Evolutionary conservation across 1,140 invertebrate genomes (phyloP).

Genomic region (Drosophila suzukii): DNA sequence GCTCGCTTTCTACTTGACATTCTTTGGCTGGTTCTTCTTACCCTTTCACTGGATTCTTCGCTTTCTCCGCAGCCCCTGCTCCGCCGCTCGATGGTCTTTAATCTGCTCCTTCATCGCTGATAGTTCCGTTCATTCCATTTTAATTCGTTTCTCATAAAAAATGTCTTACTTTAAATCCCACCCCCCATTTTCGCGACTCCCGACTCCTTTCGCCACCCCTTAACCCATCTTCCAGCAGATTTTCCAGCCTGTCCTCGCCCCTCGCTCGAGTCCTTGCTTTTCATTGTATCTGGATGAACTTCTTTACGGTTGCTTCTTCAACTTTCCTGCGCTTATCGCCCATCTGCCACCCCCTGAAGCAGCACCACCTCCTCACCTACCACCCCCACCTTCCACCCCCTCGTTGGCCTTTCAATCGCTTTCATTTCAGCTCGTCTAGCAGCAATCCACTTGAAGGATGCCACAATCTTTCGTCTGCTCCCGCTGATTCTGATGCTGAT

Average conservation of each 20-base stretch:
- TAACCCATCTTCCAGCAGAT: conserved; percentile 3
- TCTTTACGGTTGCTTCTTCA: conserved; percentile 53
- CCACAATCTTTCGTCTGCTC: too few relatives aligned
- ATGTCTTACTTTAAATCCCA: too few relatives aligned
- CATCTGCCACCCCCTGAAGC: too few relatives aligned
- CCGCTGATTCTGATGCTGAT: too few relatives aligned
- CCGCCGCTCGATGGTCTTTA: conserved; percentile 8
- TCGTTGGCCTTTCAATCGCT: too few relatives aligned
- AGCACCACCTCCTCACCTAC: too few relatives aligned
- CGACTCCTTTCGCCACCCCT: not conserved
- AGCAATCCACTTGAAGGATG: too few relatives aligned
- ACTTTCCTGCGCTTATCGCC: too few relatives aligned
- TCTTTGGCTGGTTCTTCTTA: not conserved
- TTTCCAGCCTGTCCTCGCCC: not conserved
- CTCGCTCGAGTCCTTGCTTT: conserved; percentile 7
- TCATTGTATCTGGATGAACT: conserved; percentile 43
- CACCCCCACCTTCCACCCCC: too few relatives aligned
- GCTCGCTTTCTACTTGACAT: not conserved
- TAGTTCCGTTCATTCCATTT: too few relatives aligned
- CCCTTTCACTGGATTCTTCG: not conserved
- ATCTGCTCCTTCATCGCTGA: conserved; percentile 35
- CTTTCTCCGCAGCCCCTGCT: not conserved
- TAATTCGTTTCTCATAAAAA: too few relatives aligned
- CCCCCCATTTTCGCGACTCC: not conserved
- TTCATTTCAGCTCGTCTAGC: too few relatives aligned